Base-by-base conservation (phyloP, 2,113 vertebrate genomes). In the Poeciliopsis turrubarensis region DNA sequence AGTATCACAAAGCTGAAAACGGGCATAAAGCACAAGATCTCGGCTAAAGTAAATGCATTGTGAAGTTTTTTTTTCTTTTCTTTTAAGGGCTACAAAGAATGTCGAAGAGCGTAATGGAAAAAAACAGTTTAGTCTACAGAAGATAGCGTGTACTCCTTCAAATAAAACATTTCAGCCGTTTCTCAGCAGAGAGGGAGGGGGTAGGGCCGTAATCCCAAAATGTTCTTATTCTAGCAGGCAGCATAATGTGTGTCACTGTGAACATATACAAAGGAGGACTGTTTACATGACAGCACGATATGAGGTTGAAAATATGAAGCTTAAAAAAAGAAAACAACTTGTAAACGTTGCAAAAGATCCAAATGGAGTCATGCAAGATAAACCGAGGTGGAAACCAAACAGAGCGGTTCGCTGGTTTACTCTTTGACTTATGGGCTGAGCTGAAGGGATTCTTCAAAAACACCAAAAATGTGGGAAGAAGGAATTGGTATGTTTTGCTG, bases 101-200 rank as follows among this genome's bases (percentile, higher is more conserved):
- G 10, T 39, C 68, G 68, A 73, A 69, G 64, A 65, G 66, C 61
- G 32, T 75, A 29, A 63, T 74, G 69, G 78, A 51, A 71, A 70
- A 74, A 76, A 79, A 75, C 15, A 27, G 90, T 90, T 92, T 87
- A 89, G 88, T 91, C 89, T 91, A 82, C 61, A 30, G 63, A 65
- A 77, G 81, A 91, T 74, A 87, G 64, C 10, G 14, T 68, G 78
- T 74, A 31, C 80, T 76, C 3, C 0, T 26, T 69, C 66, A 62
- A 78, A 75, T 78, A 72, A 83, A 85, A 84, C 79, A 86, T 37
- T 34, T 57, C 19, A 72, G 37, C 11, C 4, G 57, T 65, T 86
- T 87, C 68, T 83, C 84, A 80, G 72, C 62, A 57, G 62, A 22
- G 75, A 66, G 63, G 54, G 14, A 63, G 26, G 74, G 14, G 68